phyloP scores from a whole-genome alignment of 2,797 vertebrate species.

The Apogon hyalosoma region DNA sequence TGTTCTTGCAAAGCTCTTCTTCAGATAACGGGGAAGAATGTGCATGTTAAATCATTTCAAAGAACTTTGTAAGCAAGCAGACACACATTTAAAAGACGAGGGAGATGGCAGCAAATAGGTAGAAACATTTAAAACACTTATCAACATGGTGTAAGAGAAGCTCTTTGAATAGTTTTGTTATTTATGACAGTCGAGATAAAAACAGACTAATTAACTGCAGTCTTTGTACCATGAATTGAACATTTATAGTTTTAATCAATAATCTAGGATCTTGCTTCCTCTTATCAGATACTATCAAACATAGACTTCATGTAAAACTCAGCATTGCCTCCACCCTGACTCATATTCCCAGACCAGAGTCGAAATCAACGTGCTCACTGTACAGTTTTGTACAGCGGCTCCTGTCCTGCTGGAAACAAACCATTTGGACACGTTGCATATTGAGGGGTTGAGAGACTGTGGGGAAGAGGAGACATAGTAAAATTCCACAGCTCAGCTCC shows the following conservation, averaged over 20 bases:
- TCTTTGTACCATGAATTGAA: background rate
- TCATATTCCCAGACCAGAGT: slow-evolving; percentile 28
- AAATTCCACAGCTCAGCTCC: slow-evolving; percentile 77
- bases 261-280: background rate
- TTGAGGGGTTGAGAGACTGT: slow-evolving; percentile 62
- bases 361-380: slow-evolving; percentile 51
- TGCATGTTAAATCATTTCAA: slow-evolving; percentile 38
- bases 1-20: slow-evolving; percentile 55
- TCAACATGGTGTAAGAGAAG: slow-evolving; percentile 7
- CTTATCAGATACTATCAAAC: slow-evolving; percentile 21
- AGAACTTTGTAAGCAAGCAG: slow-evolving; percentile 13
- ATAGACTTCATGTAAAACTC: slow-evolving; percentile 23
- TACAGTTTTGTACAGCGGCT: slow-evolving; percentile 40
- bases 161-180: background rate
- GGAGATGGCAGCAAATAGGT: slow-evolving; percentile 10
- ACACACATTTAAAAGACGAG: slow-evolving; percentile 8
- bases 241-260: background rate
- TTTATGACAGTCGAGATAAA: slow-evolving; percentile 9
- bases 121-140: slow-evolving; percentile 35
- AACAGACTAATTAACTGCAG: slow-evolving; percentile 14
- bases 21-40: slow-evolving; percentile 42
- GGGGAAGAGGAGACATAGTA: slow-evolving; percentile 66
- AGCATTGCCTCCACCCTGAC: slow-evolving; percentile 16
- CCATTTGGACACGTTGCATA: slow-evolving; percentile 81
- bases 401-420: slow-evolving; percentile 64